Conservation (phyloP, 2,113 vertebrate species). For the Pteropus alecto region DNA sequence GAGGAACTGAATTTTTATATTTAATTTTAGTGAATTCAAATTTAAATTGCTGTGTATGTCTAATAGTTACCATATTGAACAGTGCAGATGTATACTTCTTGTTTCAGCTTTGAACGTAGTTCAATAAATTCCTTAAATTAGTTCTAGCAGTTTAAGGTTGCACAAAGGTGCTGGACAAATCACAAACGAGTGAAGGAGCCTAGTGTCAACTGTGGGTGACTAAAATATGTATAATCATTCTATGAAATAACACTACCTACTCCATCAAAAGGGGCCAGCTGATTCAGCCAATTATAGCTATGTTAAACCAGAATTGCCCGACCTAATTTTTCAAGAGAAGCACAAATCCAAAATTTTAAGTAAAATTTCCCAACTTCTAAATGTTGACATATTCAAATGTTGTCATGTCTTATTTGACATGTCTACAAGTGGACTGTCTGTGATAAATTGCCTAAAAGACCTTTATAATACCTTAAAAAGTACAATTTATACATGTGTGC, state of each 20-base stretch:
- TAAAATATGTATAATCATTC: background rate
- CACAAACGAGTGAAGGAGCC: background rate
- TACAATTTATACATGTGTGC: background rate
- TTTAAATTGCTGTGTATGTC: background rate
- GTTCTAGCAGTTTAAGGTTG: background rate
- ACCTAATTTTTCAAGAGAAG: background rate
- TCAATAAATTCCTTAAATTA: background rate
- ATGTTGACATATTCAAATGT: background rate
- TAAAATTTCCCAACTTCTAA: background rate
- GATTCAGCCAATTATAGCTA: background rate
- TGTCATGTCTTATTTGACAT: background rate
- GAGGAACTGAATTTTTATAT: background rate
- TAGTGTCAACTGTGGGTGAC: background rate
- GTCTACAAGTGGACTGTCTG: background rate
- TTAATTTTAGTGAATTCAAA: slow-evolving; percentile 22
- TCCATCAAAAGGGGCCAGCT: background rate
- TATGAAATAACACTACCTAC: background rate
- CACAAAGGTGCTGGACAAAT: background rate
- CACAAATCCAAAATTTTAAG: background rate
- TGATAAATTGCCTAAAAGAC: background rate
- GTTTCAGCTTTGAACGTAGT: background rate
- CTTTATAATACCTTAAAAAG: background rate
- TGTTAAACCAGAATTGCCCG: background rate
- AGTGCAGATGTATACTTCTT: background rate
- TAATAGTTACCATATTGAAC: background rate